phyloP scores from a whole-genome alignment of 2,113 vertebrate genomes.

The Otus sunia region DNA sequence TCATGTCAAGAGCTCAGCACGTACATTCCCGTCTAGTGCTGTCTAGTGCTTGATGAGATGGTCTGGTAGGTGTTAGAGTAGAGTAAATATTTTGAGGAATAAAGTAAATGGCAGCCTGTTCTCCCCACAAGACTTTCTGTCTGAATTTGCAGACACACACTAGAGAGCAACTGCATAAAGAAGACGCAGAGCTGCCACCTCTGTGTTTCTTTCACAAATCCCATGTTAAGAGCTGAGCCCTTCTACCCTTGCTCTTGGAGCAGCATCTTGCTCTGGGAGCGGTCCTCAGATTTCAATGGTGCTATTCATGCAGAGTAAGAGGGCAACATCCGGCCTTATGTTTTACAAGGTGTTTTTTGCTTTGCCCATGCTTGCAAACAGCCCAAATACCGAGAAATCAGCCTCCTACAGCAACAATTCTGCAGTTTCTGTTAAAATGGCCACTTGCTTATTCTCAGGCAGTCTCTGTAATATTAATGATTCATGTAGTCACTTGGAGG shows the following conservation, averaged over 20 bases:
- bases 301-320: not conserved
- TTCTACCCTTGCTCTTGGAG: not conserved
- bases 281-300: not conserved
- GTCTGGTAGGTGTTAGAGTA: not conserved
- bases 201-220: not conserved
- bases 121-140: not conserved
- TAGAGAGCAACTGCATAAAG: fast-evolving
- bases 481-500: not conserved
- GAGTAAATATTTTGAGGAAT: not conserved
- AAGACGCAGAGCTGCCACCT: not conserved
- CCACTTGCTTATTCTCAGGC: not conserved
- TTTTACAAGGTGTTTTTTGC: not conserved
- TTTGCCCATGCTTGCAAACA: not conserved
- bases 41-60: not conserved
- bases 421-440: not conserved
- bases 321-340: not conserved
- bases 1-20: not conserved
- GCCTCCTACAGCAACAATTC: not conserved
- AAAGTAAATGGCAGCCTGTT: not conserved
- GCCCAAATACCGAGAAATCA: not conserved
- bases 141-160: not conserved
- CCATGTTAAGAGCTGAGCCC: not conserved
- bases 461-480: not conserved
- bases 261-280: not conserved
- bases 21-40: not conserved